phyloP scores from a whole-genome alignment of 2,113 vertebrate genomes.

The Lucifuga dentata region DNA sequence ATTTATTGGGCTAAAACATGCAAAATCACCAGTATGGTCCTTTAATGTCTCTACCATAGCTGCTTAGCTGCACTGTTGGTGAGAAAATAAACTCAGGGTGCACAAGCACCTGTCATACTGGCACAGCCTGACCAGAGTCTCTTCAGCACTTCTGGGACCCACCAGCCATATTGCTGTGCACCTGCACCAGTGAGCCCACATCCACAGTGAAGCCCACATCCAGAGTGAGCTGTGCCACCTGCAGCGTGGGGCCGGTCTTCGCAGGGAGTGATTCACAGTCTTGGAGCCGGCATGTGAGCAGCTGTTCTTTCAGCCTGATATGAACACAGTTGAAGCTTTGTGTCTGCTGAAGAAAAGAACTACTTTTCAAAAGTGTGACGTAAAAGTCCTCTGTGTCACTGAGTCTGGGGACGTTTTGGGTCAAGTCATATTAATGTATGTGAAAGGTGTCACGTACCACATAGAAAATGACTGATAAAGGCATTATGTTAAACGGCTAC shows the following conservation, averaged over 20 bases:
- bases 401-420: constrained; percentile 52
- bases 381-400: constrained; percentile 54
- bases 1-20: too few relatives aligned
- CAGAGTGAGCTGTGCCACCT: constrained; percentile 34
- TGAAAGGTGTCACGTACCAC: constrained; percentile 66
- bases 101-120: constrained; percentile 37
- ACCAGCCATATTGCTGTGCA: constrained; percentile 19
- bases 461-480: constrained; percentile 47
- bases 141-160: constrained; percentile 10
- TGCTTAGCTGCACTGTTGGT: constrained; percentile 18
- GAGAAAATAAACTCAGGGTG: constrained; percentile 50
- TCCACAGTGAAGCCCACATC: constrained; percentile 13
- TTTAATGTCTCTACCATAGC: constrained; percentile 38
- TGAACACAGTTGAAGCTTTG: constrained; percentile 74
- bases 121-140: constrained; percentile 49
- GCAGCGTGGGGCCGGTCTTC: constrained; percentile 15
- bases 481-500: constrained; percentile 17
- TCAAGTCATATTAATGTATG: constrained; percentile 42
- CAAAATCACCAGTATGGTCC: too few relatives aligned
- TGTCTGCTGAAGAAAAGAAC: constrained; percentile 65
- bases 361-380: constrained; percentile 67
- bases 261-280: constrained; percentile 37
- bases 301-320: constrained; percentile 69
- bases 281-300: constrained; percentile 66
- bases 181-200: constrained; percentile 50